phyloP scores from a whole-genome alignment of 2,113 vertebrate genomes.

The Alligator mississippiensis region DNA sequence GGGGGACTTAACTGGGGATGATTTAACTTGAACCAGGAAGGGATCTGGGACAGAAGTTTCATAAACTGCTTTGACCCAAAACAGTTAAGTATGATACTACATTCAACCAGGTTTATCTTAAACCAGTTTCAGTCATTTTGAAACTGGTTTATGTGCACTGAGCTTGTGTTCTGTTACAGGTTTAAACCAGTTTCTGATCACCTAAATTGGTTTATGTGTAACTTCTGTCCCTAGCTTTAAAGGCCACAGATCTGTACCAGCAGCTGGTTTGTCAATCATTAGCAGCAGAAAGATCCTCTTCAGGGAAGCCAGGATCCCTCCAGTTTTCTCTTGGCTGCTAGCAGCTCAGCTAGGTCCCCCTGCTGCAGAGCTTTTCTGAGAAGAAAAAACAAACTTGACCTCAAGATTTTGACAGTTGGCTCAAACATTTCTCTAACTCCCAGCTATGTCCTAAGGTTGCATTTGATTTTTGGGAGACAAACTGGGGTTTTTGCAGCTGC shows the following conservation, averaged over 20 bases:
- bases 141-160: too few species aligned
- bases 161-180: too few species aligned
- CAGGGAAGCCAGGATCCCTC: background rate
- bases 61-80: too few species aligned
- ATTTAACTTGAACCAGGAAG: too few species aligned
- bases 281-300: background rate
- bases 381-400: background rate
- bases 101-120: too few species aligned
- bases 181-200: too few species aligned
- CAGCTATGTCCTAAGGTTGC: fast-evolving
- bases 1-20: too few species aligned
- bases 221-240: too few species aligned
- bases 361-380: background rate
- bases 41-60: too few species aligned
- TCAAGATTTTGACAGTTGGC: background rate
- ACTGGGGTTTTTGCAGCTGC: background rate
- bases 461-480: background rate
- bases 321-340: background rate
- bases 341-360: background rate
- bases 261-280: background rate
- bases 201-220: too few species aligned
- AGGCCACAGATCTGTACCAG: fast-evolving
- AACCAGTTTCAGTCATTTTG: too few species aligned
- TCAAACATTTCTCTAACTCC: background rate
- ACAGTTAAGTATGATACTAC: too few species aligned